phyloP scores from a whole-genome alignment of 53 echinoderm and acorn worm species.

The Patiria pectinifera region DNA sequence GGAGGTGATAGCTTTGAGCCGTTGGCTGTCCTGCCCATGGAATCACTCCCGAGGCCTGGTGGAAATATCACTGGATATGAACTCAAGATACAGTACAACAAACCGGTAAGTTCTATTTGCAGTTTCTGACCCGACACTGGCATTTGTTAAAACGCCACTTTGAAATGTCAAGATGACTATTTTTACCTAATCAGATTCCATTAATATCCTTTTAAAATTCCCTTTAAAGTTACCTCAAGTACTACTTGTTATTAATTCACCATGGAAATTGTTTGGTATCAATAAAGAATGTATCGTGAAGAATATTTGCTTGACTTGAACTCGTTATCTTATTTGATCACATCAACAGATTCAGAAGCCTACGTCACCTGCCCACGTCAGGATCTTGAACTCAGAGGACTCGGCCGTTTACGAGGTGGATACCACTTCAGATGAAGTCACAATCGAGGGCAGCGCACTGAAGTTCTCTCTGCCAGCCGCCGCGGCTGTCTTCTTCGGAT shows the following conservation, averaged over 20 bases:
- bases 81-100: constrained; percentile 44
- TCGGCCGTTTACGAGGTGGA: constrained; percentile 34
- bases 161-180: neutral
- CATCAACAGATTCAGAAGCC: constrained; percentile 45
- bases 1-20: constrained; percentile 33
- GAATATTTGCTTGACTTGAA: neutral
- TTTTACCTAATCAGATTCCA: neutral
- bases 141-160: neutral
- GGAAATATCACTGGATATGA: constrained; percentile 45
- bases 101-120: constrained; percentile 16
- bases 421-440: constrained; percentile 42
- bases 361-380: constrained; percentile 30
- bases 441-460: constrained; percentile 22
- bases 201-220: neutral
- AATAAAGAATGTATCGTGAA: neutral
- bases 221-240: neutral
- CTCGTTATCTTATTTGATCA: neutral
- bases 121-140: neutral
- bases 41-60: constrained; percentile 21
- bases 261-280: neutral
- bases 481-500: constrained; percentile 21
- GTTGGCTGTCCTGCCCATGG: constrained; percentile 30
- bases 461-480: constrained; percentile 40
- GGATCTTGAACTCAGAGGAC: constrained; percentile 27
- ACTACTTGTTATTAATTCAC: neutral